A percentile compares a stretch with the other conserved stretches of the same genome.
Evolutionary conservation across 2,797 vertebrate species (phyloP).

Genomic region (Lerista edwardsae): DNA sequence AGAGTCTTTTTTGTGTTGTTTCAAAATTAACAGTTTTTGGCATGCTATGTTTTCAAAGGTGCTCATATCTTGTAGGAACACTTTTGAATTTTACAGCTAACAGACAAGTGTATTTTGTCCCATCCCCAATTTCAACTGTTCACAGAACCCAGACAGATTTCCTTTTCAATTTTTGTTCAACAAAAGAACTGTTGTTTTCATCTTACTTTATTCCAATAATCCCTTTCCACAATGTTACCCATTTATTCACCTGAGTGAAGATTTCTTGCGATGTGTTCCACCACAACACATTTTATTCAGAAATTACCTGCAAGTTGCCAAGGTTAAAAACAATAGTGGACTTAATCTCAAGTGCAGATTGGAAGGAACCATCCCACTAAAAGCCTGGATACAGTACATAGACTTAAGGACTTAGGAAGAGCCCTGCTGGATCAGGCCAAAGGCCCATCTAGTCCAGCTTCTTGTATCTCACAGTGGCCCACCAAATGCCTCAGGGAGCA

Average conservation of each 20-base stretch:
- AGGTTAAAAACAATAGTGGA: neutral
- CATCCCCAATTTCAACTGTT: neutral
- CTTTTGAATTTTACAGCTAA: neutral
- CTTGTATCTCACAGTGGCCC: too few species aligned
- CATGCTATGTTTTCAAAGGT: neutral
- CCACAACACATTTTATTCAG: neutral
- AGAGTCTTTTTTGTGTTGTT: neutral
- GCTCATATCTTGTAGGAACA: too few species aligned
- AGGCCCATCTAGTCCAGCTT: too few species aligned
- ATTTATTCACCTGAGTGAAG: neutral
- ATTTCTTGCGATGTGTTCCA: neutral
- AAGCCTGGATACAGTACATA: neutral
- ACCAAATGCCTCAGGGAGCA: too few species aligned
- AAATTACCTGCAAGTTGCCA: neutral
- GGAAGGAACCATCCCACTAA: neutral
- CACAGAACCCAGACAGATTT: neutral
- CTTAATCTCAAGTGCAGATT: neutral
- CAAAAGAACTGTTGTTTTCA: neutral
- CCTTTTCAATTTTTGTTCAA: neutral
- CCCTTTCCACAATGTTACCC: neutral
- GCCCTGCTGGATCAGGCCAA: too few species aligned
- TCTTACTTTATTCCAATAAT: neutral
- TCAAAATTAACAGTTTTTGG: neutral
- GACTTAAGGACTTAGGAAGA: too few species aligned
- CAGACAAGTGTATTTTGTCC: neutral